These are phyloP conservation scores for Aleiodes leptofemur DNA, from an alignment of 2,888 invertebrate species.

Conservation along the genomic window DNA sequence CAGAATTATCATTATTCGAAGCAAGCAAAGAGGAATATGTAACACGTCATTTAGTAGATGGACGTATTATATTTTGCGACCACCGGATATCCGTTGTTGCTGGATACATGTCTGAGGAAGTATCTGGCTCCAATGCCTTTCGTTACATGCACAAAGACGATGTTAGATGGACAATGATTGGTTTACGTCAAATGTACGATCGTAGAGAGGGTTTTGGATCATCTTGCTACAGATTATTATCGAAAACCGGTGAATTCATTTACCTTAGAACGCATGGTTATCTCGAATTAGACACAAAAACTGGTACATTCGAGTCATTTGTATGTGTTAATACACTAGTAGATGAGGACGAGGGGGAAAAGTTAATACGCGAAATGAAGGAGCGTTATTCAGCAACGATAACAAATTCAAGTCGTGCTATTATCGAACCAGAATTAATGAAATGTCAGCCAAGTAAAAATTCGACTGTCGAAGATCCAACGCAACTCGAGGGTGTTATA, in stretches of 20 bases:
- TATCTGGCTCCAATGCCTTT: slow-evolving; percentile 91
- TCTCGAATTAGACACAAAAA: slow-evolving; percentile 86
- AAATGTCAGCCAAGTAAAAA: slow-evolving; percentile 63
- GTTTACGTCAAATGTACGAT: slow-evolving; percentile 92
- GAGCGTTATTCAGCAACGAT: slow-evolving; percentile 83
- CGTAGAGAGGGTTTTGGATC: slow-evolving; percentile 88
- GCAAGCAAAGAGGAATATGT: slow-evolving; percentile 90
- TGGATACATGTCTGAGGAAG: slow-evolving; percentile 93
- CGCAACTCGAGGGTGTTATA: slow-evolving; percentile 83
- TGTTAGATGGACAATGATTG: slow-evolving; percentile 91
- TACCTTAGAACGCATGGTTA: slow-evolving; percentile 90
- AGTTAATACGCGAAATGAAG: slow-evolving; percentile 87
- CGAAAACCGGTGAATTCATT: slow-evolving; percentile 89
- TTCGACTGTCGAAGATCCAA: slow-evolving; percentile 83
- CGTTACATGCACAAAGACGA: slow-evolving; percentile 93
- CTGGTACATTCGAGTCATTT: slow-evolving; percentile 89
- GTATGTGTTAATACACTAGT: slow-evolving; percentile 90
- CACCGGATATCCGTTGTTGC: slow-evolving; percentile 92
- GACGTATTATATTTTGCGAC: slow-evolving; percentile 92
- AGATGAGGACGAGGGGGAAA: slow-evolving; percentile 84
- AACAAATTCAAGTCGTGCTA: slow-evolving; percentile 42
- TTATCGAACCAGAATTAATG: slow-evolving; percentile 45
- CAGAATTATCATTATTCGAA: slow-evolving; percentile 80
- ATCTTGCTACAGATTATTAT: slow-evolving; percentile 90
- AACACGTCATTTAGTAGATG: slow-evolving; percentile 92